Conservation (phyloP, 2,797 vertebrate species). For the Pantherophis alleghaniensis region DNA sequence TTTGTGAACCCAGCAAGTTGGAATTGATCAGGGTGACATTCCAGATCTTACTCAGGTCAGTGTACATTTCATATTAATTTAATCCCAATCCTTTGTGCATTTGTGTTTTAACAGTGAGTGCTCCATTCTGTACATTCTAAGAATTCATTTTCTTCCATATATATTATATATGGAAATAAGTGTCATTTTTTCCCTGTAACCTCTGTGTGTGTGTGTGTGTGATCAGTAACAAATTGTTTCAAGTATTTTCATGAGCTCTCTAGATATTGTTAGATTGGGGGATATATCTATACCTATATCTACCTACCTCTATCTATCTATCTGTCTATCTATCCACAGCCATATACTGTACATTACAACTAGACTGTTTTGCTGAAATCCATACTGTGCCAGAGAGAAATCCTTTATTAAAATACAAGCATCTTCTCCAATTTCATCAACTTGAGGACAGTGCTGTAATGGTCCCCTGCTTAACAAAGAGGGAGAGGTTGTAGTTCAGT, state of each 20-base stretch:
- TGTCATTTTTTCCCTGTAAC: slow-evolving; percentile 3
- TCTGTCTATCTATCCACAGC: too few relatives aligned
- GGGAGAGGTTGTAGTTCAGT: background rate
- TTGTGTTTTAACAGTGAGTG: slow-evolving; percentile 34
- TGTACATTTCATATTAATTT: slow-evolving; percentile 80
- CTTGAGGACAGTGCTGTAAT: background rate
- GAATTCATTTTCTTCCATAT: slow-evolving; percentile 69
- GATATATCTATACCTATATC: too few relatives aligned
- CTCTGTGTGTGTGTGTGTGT: background rate
- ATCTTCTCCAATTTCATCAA: background rate
- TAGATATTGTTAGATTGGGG: background rate
- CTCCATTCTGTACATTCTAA: slow-evolving; percentile 64
- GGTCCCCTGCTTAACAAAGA: background rate
- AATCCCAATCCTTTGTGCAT: slow-evolving; percentile 50
- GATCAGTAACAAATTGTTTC: background rate
- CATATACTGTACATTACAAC: background rate
- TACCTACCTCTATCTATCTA: too few relatives aligned
- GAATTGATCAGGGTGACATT: slow-evolving; percentile 96
- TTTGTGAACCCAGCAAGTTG: slow-evolving; percentile 93
- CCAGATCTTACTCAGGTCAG: slow-evolving; percentile 97
- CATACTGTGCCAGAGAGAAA: background rate
- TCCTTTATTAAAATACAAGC: background rate
- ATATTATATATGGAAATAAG: slow-evolving; percentile 32
- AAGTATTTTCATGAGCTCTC: slow-evolving; percentile 1
- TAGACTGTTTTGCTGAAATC: background rate